These are phyloP conservation scores for Trachelipus rathkii DNA, from an alignment of 1,140 invertebrate genomes.

Conservation along the genomic window DNA sequence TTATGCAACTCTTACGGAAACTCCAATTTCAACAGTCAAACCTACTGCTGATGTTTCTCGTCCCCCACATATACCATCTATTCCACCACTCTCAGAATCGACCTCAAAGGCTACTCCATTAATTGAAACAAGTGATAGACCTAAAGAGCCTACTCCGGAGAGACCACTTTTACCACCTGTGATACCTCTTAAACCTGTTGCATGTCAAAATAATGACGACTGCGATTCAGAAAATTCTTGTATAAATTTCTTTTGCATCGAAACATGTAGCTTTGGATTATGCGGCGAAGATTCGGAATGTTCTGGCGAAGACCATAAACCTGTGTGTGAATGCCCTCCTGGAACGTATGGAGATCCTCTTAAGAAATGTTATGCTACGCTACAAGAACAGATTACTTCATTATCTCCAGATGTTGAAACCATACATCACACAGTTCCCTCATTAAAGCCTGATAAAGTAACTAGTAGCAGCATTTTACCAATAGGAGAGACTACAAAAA, in stretches of 20 bases:
- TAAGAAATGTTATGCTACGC: conserved; percentile 53
- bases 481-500: conserved; percentile 20
- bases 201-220: conserved; percentile 43
- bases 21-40: background rate
- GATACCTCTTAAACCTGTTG: conserved; percentile 21
- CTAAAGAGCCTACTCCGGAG: conserved; percentile 19
- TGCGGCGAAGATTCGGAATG: conserved; percentile 76
- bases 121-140: conserved; percentile 12
- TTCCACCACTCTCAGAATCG: conserved; percentile 30
- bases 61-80: background rate
- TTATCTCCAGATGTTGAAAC: conserved; percentile 22
- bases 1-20: conserved; percentile 31
- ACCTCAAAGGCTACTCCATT: conserved; percentile 55
- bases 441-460: conserved; percentile 20
- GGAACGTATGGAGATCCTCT: conserved; percentile 56
- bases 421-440: background rate
- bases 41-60: conserved; percentile 24
- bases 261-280: conserved; percentile 49
- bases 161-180: conserved; percentile 34
- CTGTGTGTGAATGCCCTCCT: conserved; percentile 69
- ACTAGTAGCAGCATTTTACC: conserved; percentile 24
- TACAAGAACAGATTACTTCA: conserved; percentile 17
- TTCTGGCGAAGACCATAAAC: conserved; percentile 58
- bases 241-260: conserved; percentile 45
- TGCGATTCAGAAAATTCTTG: conserved; percentile 46